A percentile compares a stretch with the other conserved stretches of the same genome.
phyloP scores from a whole-genome alignment of 2,797 vertebrate genomes.

The Mormyrus proboscirostris region DNA sequence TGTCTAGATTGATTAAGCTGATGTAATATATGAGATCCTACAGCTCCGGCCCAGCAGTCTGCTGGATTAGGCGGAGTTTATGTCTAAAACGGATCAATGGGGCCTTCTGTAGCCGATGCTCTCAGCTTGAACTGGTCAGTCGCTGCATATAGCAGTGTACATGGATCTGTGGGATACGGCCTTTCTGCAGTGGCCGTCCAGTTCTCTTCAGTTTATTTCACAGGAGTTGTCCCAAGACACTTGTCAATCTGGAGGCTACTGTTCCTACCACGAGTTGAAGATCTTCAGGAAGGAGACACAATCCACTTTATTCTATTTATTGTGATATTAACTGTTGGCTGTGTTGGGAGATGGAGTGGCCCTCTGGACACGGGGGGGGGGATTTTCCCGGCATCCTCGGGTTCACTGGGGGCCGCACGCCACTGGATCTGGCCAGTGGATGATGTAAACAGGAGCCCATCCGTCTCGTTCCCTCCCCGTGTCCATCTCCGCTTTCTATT shows the following conservation, averaged over 20 bases:
- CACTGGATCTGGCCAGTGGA: neutral
- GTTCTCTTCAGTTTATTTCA: neutral
- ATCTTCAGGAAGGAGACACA: neutral
- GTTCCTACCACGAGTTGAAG: neutral
- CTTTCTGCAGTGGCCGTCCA: neutral
- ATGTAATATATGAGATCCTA: neutral
- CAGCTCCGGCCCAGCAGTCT: neutral
- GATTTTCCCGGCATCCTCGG: neutral
- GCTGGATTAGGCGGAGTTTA: neutral
- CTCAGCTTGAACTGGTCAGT: neutral
- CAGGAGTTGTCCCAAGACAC: neutral
- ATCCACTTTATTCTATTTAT: neutral
- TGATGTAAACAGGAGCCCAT: neutral
- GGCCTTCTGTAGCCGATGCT: neutral
- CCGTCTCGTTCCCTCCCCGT: neutral
- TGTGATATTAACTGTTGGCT: neutral
- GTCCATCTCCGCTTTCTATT: neutral
- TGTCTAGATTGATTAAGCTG: slow-evolving; percentile 15
- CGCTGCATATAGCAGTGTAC: neutral
- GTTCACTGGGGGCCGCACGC: neutral
- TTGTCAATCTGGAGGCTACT: neutral
- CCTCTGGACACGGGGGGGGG: neutral
- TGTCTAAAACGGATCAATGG: slow-evolving; percentile 3
- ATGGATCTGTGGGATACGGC: neutral
- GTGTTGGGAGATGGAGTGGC: neutral